Conservation (phyloP, 2,888 invertebrate species). For the Zygothrica quintamaculata region DNA sequence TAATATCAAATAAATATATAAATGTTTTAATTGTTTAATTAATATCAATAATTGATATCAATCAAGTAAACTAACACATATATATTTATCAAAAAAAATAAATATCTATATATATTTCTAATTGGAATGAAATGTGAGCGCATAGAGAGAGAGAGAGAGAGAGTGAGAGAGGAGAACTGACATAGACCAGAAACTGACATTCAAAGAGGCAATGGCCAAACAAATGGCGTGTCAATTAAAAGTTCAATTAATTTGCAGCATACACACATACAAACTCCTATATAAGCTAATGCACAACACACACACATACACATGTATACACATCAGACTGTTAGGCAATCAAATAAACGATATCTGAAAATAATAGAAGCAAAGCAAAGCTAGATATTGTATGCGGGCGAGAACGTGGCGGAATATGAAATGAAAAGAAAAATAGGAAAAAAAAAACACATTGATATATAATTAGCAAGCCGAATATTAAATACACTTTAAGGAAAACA, state of each 20-base stretch:
- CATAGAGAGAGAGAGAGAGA: background rate
- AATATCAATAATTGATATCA: conserved; percentile 42
- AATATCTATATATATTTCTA: conserved; percentile 7
- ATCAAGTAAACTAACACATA: too few relatives aligned
- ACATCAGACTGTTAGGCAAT: conserved; percentile 35
- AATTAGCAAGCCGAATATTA: background rate
- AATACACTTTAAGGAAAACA: conserved; percentile 6
- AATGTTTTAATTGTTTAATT: conserved; percentile 54
- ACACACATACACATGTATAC: conserved; percentile 17
- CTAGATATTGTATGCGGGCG: background rate
- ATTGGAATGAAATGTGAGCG: conserved; percentile 9
- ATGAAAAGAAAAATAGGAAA: background rate
- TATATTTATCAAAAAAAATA: conserved; percentile 9
- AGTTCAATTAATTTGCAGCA: conserved; percentile 68
- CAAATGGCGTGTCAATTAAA: conserved; percentile 72
- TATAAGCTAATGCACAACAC: conserved; percentile 11
- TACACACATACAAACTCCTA: conserved; percentile 20
- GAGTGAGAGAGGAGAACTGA: background rate
- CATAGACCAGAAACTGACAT: background rate
- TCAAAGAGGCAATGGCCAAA: conserved; percentile 31
- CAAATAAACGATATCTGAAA: conserved; percentile 26
- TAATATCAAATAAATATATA: conserved; percentile 24
- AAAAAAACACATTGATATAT: background rate
- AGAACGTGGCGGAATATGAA: too few relatives aligned
- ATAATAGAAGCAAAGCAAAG: too few relatives aligned